Evolutionary conservation across 2,113 vertebrate species (phyloP).

Genomic region (Butorides virescens): DNA sequence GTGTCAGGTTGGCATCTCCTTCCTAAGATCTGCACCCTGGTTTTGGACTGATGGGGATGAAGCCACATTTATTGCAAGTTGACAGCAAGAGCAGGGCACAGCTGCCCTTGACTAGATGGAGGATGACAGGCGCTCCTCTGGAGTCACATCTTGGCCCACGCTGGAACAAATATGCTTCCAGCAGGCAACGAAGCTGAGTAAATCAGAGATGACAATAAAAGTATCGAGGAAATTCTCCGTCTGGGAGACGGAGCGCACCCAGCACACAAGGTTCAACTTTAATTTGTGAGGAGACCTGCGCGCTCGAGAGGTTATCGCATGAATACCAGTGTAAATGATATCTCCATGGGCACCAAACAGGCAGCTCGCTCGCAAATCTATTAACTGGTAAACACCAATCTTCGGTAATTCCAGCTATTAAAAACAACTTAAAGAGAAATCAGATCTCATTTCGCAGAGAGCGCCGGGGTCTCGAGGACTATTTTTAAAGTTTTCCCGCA

Average conservation of each 20-base stretch:
- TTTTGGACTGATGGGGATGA: not conserved
- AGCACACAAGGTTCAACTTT: not conserved
- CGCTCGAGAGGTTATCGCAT: not conserved
- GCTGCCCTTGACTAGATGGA: not conserved
- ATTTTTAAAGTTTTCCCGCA: slow-evolving; percentile 45
- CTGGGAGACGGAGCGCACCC: not conserved
- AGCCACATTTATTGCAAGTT: not conserved
- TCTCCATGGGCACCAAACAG: slow-evolving; percentile 47
- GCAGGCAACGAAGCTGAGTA: not conserved
- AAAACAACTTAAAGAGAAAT: slow-evolving; percentile 74
- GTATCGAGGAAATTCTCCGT: not conserved
- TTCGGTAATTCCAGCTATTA: slow-evolving; percentile 72
- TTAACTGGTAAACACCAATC: slow-evolving; percentile 59
- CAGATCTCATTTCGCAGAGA: slow-evolving; percentile 62
- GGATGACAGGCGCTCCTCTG: not conserved
- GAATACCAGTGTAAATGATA: slow-evolving; percentile 34
- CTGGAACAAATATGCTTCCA: slow-evolving; percentile 29
- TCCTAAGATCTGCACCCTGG: not conserved
- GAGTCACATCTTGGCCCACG: not conserved
- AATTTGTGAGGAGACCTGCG: slow-evolving; percentile 14
- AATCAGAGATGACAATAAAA: slow-evolving; percentile 42
- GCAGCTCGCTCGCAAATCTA: slow-evolving; percentile 15
- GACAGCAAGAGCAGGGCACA: fast-evolving
- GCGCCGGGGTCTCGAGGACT: slow-evolving; percentile 46
- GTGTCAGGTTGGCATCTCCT: not conserved